These are phyloP conservation scores for Tupaia chinensis DNA, from an alignment of 2,113 vertebrate species.

Conservation along the genomic window DNA sequence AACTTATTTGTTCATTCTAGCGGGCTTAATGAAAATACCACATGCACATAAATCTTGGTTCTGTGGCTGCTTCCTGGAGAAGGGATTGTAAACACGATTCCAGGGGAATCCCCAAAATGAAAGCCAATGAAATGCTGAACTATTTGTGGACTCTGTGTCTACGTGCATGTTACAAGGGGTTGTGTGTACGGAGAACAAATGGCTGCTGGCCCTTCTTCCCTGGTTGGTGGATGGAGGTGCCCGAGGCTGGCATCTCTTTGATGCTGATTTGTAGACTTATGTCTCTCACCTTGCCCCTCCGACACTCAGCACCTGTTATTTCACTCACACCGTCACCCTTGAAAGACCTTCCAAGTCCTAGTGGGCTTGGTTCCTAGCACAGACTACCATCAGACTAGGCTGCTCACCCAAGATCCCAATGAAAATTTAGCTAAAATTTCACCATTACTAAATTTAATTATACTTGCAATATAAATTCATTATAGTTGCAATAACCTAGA, in stretches of 20 bases:
- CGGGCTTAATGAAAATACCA: background rate
- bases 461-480: conserved; percentile 21
- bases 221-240: background rate
- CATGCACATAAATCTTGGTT: background rate
- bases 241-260: background rate
- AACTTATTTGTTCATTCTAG: background rate
- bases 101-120: background rate
- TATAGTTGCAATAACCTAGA: background rate
- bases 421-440: conserved; percentile 16
- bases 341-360: background rate
- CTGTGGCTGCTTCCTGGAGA: background rate
- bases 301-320: background rate
- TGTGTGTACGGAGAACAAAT: background rate
- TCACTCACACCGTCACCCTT: background rate
- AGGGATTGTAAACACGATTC: background rate
- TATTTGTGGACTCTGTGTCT: background rate
- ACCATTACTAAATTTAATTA: background rate
- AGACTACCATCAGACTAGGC: background rate
- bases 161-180: background rate
- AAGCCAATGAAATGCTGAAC: background rate
- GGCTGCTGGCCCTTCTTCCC: background rate
- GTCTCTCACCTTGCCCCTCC: background rate
- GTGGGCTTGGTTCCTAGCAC: background rate
- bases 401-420: background rate
- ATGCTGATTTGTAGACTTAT: background rate